phyloP scores from a whole-genome alignment of 1,140 invertebrate species.

The Eumaeus atala region DNA sequence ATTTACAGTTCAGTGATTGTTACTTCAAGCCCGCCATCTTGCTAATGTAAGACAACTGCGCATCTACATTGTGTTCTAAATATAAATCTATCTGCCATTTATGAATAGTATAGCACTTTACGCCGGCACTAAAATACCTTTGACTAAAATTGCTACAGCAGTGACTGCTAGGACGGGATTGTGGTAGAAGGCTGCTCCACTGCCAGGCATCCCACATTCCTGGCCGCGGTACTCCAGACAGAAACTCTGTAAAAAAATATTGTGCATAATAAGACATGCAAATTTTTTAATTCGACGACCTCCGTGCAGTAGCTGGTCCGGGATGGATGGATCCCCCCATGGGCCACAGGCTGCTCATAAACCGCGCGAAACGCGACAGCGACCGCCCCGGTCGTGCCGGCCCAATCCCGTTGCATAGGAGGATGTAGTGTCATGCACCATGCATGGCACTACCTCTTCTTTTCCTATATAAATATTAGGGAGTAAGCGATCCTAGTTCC shows the following conservation, averaged over 20 bases:
- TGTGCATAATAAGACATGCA: conserved; percentile 16
- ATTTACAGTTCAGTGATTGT: conserved; percentile 45
- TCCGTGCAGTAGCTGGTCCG: too few species aligned
- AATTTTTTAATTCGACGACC: conserved; percentile 8
- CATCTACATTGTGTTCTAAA: conserved; percentile 36
- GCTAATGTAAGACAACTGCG: conserved; percentile 30
- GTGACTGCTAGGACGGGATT: conserved; percentile 30
- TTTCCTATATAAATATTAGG: neutral
- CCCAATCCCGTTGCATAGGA: too few species aligned
- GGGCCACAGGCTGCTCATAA: too few species aligned
- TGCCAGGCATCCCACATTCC: conserved; percentile 44
- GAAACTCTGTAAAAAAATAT: conserved; percentile 53
- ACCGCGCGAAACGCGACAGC: too few species aligned
- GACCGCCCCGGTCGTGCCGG: too few species aligned
- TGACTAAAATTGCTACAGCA: conserved; percentile 30
- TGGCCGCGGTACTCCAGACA: conserved; percentile 55
- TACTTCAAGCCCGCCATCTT: conserved; percentile 36
- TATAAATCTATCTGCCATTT: conserved; percentile 32
- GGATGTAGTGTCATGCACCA: too few species aligned
- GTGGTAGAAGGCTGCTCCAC: conserved; percentile 25
- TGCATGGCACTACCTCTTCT: too few species aligned
- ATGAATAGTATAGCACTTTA: conserved; percentile 26
- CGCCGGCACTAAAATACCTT: conserved; percentile 37
- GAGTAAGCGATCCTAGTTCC: too few species aligned
- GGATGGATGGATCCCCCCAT: too few species aligned